These are phyloP conservation scores for Vandiemenella viatica DNA, from an alignment of 2,888 invertebrate genomes.

Conservation along the genomic window DNA sequence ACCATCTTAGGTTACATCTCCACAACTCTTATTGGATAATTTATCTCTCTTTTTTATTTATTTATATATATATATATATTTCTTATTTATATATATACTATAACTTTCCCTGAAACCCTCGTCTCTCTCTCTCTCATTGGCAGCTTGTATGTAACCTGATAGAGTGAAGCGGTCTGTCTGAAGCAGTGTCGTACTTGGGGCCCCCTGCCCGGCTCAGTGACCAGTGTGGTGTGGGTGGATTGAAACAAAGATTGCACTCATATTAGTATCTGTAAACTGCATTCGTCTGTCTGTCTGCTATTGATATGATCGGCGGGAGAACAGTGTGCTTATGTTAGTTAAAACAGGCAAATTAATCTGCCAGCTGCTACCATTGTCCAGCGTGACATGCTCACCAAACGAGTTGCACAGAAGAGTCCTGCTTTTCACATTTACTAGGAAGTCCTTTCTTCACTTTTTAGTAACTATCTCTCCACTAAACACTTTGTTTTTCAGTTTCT, in stretches of 20 bases:
- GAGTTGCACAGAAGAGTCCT: conserved; percentile 1
- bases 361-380: conserved; percentile 7
- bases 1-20: conserved; percentile 13
- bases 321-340: too few species aligned
- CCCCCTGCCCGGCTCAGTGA: background rate
- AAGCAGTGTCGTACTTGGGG: background rate
- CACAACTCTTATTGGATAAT: too few species aligned
- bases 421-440: background rate
- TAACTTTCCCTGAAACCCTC: background rate
- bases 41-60: too few species aligned
- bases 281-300: conserved; percentile 12
- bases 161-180: background rate
- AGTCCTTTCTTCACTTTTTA: conserved; percentile 13
- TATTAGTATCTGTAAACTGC: conserved; percentile 16
- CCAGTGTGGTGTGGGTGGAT: background rate
- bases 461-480: conserved; percentile 6
- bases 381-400: conserved; percentile 7
- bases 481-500: conserved; percentile 9
- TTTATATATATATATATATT: too few species aligned
- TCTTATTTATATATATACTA: too few species aligned
- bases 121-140: background rate
- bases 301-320: too few species aligned
- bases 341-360: conserved; percentile 3
- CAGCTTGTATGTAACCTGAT: background rate
- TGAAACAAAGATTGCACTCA: background rate